Evolutionary conservation across 2,797 vertebrate genomes (phyloP).

Genomic region (Microhierax caerulescens): DNA sequence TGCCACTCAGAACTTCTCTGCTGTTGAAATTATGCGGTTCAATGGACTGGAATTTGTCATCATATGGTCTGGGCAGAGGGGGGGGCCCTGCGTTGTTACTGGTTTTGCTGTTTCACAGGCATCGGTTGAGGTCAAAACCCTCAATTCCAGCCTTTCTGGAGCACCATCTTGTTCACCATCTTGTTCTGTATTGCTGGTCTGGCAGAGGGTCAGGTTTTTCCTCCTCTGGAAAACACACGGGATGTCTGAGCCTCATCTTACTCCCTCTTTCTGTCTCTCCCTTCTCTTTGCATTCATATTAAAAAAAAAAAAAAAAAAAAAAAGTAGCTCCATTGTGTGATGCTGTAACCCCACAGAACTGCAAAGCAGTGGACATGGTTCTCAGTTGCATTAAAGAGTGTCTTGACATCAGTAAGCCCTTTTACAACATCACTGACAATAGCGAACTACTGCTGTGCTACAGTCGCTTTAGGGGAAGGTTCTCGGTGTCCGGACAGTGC

Average conservation of each 20-base stretch:
- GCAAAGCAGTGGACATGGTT: not conserved
- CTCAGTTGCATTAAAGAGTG: not conserved
- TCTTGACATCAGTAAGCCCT: not conserved
- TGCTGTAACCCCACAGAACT: not conserved
- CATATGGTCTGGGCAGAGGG: not conserved
- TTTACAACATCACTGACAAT: not conserved
- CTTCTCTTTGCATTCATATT: not conserved
- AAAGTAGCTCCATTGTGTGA: not conserved
- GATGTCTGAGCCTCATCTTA: not conserved
- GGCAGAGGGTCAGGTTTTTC: not conserved
- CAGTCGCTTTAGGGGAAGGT: not conserved
- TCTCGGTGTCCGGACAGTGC: not conserved
- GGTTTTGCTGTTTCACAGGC: not conserved
- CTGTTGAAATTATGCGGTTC: not conserved
- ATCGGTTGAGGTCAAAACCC: accelerated
- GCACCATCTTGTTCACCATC: not conserved
- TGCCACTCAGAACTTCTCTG: not conserved
- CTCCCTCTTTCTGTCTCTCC: not conserved
- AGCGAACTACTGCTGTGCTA: not conserved
- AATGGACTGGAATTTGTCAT: not conserved
- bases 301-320: not conserved
- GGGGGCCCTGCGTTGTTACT: accelerated
- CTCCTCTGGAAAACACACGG: not conserved
- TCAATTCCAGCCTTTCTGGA: not conserved
- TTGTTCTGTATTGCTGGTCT: not conserved